Conservation (phyloP, 2,888 invertebrate species). For the Lepeophtheirus nordmannii region DNA sequence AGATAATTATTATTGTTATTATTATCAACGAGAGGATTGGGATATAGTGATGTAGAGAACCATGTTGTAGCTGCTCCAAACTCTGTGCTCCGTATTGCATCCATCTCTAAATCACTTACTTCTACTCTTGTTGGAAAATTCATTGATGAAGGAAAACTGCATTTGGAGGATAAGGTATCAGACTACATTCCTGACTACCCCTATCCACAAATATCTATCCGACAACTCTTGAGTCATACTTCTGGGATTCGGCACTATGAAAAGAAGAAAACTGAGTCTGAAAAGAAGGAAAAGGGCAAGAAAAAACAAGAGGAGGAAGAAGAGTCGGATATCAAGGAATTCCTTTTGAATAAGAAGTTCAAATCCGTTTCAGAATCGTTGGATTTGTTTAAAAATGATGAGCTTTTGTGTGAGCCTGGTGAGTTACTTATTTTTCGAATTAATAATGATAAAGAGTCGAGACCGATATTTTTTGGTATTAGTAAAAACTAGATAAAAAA, state of each 20-base stretch:
- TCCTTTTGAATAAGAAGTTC: slow-evolving; percentile 36
- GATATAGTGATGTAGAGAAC: slow-evolving; percentile 43
- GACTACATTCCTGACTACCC: slow-evolving; percentile 42
- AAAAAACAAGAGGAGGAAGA: slow-evolving; percentile 26
- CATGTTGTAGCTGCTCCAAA: slow-evolving; percentile 34
- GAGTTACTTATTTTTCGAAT: slow-evolving; percentile 18
- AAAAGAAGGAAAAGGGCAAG: slow-evolving; percentile 26
- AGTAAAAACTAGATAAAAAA: too few species aligned
- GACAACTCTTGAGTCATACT: slow-evolving; percentile 40
- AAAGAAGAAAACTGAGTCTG: slow-evolving; percentile 25
- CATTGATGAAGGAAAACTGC: slow-evolving; percentile 39
- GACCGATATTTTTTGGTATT: too few species aligned
- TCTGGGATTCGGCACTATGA: slow-evolving; percentile 43
- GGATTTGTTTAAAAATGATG: slow-evolving; percentile 42
- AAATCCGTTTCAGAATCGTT: slow-evolving; percentile 36
- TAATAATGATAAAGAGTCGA: too few species aligned
- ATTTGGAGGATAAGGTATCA: slow-evolving; percentile 40
- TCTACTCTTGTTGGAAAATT: slow-evolving; percentile 40
- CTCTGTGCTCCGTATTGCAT: slow-evolving; percentile 44
- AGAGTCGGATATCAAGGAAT: slow-evolving; percentile 34
- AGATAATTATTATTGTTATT: not conserved
- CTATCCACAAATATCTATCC: slow-evolving; percentile 38
- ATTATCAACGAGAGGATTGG: slow-evolving; percentile 34
- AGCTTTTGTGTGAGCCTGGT: slow-evolving; percentile 40
- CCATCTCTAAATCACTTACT: slow-evolving; percentile 44